Conservation (phyloP, 1,140 invertebrate genomes). For the Ceratoteleas bidentatus region DNA sequence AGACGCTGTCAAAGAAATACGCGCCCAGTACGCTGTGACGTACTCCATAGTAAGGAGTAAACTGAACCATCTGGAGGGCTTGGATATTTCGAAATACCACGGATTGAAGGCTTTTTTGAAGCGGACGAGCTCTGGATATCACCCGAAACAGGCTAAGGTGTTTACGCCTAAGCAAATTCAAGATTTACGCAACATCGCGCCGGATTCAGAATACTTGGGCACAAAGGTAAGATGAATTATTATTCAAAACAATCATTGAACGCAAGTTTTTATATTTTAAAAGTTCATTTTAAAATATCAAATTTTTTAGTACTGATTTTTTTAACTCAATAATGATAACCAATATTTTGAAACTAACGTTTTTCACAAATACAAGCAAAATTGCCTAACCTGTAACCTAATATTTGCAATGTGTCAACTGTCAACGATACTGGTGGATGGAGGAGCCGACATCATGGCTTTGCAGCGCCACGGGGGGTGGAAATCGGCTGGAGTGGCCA, state of each 20-base stretch:
- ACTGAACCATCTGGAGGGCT: constrained; percentile 22
- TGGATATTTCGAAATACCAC: constrained; percentile 28
- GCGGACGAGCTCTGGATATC: not conserved
- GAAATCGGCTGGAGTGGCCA: constrained; percentile 13
- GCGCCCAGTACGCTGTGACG: constrained; percentile 35
- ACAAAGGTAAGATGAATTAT: constrained; percentile 17
- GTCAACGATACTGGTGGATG: constrained; percentile 11
- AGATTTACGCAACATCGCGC: constrained; percentile 22
- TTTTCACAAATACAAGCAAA: not conserved
- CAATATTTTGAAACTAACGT: not conserved
- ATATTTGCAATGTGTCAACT: not conserved
- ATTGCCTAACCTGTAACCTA: not conserved
- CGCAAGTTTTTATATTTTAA: not conserved
- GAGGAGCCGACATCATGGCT: constrained; percentile 2
- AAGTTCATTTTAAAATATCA: not conserved
- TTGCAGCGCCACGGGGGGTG: constrained; percentile 11
- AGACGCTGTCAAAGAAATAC: constrained; percentile 18
- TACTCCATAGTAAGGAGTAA: constrained; percentile 31
- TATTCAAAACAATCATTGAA: not conserved
- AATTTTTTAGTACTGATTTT: not conserved
- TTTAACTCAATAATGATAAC: too few species aligned
- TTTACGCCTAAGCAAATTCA: constrained; percentile 26
- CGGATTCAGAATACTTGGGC: constrained; percentile 21
- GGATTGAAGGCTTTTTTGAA: constrained; percentile 23
- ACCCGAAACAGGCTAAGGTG: constrained; percentile 29